phyloP scores from a whole-genome alignment of 2,113 vertebrate species.

The Seriola rivoliana region DNA sequence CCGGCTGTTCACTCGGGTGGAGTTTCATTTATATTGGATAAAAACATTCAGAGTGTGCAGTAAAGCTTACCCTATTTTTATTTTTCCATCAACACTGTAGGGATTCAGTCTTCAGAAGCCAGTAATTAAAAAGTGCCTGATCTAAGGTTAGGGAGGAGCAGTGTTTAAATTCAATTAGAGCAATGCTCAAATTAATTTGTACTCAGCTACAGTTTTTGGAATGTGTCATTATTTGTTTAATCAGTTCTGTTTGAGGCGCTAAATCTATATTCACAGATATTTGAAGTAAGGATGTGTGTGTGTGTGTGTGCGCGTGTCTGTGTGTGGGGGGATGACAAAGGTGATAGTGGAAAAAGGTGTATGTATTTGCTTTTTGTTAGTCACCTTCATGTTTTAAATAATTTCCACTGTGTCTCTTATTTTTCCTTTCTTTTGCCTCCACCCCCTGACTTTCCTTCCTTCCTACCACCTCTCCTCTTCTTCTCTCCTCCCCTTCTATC shows the following conservation, averaged over 20 bases:
- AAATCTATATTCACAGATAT: slow-evolving; percentile 74
- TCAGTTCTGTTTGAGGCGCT: slow-evolving; percentile 80
- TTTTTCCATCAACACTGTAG: slow-evolving; percentile 76
- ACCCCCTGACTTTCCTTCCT: slow-evolving; percentile 31
- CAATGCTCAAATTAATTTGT: slow-evolving; percentile 82
- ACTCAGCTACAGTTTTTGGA: slow-evolving; percentile 83
- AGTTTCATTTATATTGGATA: slow-evolving; percentile 65
- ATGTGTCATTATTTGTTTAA: slow-evolving; percentile 85
- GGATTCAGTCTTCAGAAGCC: slow-evolving; percentile 74
- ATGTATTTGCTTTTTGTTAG: slow-evolving; percentile 35
- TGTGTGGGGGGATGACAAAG: slow-evolving; percentile 1
- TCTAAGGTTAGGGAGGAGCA: slow-evolving; percentile 82
- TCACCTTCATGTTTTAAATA: slow-evolving; percentile 48
- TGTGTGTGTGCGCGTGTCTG: not conserved
- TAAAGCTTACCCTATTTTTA: slow-evolving; percentile 78
- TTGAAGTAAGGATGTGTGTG: slow-evolving; percentile 39
- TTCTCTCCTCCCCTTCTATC: slow-evolving; percentile 26
- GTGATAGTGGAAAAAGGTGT: slow-evolving; percentile 8
- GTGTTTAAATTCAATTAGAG: slow-evolving; percentile 86
- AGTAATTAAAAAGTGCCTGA: slow-evolving; percentile 83
- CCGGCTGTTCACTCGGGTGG: slow-evolving; percentile 14
- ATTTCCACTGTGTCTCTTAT: slow-evolving; percentile 51
- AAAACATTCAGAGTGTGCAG: slow-evolving; percentile 63
- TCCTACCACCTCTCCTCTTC: slow-evolving; percentile 20
- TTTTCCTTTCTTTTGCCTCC: slow-evolving; percentile 10